Evolutionary conservation across 2,113 vertebrate genomes (phyloP).

Genomic region (Coturnix japonica): DNA sequence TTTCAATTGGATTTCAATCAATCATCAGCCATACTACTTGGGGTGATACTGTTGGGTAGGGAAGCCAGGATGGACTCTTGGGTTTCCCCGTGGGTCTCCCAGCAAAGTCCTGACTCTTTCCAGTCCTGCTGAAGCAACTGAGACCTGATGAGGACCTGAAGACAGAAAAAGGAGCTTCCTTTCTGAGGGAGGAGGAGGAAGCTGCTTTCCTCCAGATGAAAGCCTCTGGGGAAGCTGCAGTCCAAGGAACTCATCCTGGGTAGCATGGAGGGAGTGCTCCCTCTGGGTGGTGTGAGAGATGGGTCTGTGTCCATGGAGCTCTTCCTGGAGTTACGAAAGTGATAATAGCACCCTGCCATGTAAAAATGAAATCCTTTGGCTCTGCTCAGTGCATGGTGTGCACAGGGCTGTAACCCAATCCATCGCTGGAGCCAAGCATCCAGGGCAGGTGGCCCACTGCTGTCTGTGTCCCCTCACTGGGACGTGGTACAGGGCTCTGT

Average conservation of each 20-base stretch:
- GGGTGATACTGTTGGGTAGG: neutral
- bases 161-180: neutral
- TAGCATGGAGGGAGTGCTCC: accelerated
- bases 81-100: neutral
- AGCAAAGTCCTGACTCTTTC: neutral
- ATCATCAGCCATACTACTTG: neutral
- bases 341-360: accelerated
- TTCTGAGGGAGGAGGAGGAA: neutral
- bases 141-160: neutral
- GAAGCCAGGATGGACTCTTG: neutral
- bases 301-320: accelerated
- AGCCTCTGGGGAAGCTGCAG: neutral
- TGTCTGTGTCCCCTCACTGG: neutral
- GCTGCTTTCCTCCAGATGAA: neutral
- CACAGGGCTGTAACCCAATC: accelerated
- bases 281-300: neutral
- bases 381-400: neutral
- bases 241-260: neutral
- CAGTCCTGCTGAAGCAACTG: neutral
- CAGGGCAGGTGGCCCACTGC: neutral
- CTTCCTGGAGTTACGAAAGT: accelerated
- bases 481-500: accelerated
- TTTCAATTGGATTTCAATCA: neutral
- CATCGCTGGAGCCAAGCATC: neutral
- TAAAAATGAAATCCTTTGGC: neutral